Base-by-base conservation (phyloP, 2,797 vertebrate species). In the Hippoglossus hippoglossus region DNA sequence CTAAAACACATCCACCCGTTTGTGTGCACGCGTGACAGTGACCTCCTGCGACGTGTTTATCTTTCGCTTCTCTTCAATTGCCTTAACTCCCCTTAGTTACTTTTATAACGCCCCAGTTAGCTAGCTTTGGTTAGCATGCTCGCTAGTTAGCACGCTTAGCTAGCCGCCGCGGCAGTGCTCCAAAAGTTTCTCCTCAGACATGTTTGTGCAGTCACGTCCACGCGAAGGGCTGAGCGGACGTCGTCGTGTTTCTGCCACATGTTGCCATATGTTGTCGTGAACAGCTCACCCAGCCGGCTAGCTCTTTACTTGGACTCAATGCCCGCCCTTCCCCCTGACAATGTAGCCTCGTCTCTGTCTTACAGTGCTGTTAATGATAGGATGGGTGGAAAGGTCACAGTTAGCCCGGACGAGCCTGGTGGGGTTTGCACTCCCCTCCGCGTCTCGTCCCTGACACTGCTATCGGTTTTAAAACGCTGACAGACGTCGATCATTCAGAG, bases 131-230 rank as follows among this genome's bases (percentile, higher is more conserved):
- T 6, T 46, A 46, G 44, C 44, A 16, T 19, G 16, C 10, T 11
- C 55, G 87, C 82, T 90, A 88, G 77, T 47, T 91, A 91, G 91
- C 89, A 77, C 60, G 73, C 68, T 84, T 84, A 78, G 71, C 68
- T 77, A 79, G 71, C 72, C 55, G 18, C 39, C 46, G 18, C 25
- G 21, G 22, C 50, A 63, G 21, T 71, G 77, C 58, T 47, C 52
- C 4, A 68, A 75, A 92, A 92, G 87, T 92, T 88, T 22, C 3
- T 19, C 70, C 47, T 72, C 53, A 31, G 65, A 47, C 73, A 31
- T 28, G 16, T 6, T 66, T 52, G 19, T 72, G 52, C 62, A 74
- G 49, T 62, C 56, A 78, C 53, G 67, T 73, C 47, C 16, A 13
- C 49, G 10, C 21, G n/a, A 51, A 79, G 18, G 16, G 47, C 28